Evolutionary conservation across 2,797 vertebrate genomes (phyloP), one percentile per base, ranked within the genome.

Genomic region (Macroramphosus scolopax): DNA sequence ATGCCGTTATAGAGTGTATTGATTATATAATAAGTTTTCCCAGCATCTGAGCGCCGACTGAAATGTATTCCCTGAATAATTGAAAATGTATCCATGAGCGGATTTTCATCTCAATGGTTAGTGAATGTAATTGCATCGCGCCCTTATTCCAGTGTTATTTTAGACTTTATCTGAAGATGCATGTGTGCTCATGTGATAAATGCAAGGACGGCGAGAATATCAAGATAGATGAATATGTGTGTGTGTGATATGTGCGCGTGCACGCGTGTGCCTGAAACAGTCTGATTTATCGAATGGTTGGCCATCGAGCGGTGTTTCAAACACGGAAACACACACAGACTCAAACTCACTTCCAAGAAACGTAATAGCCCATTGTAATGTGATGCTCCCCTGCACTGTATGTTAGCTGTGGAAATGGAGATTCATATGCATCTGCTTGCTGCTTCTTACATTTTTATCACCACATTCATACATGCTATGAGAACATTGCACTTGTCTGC

Each of bases 11-110:
- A 86, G 83, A 88, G 82, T 81, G 81, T 87, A 87, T 88, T 84
- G 87, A 88, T 88, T 88, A 87, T 87, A 87, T 87, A 87, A 87
- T 87, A 84, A 65, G 65, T 86, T 86, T 87, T 81, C 82, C 80
- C 76, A 77, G 82, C 79, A 79, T 83, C 79, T 57, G 72, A 84
- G 77, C 70, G 62, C 68, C 17, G 50, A 68, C 83, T 76, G 77
- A 84, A 84, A 87, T 83, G 78, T 85, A 87, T 86, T 84, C 85
- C 77, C 79, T 87, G 81, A 87, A 87, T 87, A 87, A 87, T 86
- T 86, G 81, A 87, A 85, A 87, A 72, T 78, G 76, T 82, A 85
- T 84, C 87, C 83, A 84, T 85, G 84, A 87, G 81, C 63, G 31
- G 64, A 84, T 86, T 83, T 72, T 86, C 84, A 85, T 87, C 83